These are phyloP conservation scores for Pseudorasbora parva DNA, from an alignment of 2,113 vertebrate genomes.

Conservation along the genomic window DNA sequence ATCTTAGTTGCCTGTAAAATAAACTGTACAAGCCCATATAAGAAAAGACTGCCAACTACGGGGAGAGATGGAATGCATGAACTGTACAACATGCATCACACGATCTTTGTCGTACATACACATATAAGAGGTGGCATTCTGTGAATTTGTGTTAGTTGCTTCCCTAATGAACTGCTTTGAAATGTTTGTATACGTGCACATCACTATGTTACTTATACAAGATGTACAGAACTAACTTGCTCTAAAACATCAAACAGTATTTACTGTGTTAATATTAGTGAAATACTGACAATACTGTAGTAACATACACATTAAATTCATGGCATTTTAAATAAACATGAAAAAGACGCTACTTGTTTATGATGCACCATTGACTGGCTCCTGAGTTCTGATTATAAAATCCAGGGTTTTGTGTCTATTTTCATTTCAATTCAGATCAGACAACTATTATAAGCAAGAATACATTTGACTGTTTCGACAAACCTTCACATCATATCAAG, in stretches of 20 bases:
- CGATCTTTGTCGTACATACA: not conserved
- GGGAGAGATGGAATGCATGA: not conserved
- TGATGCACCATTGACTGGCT: not conserved
- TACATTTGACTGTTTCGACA: not conserved
- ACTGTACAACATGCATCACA: slow-evolving; percentile 5
- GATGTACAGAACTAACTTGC: not conserved
- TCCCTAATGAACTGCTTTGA: not conserved
- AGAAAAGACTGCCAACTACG: not conserved
- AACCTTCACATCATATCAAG: not conserved
- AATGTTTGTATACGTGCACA: not conserved
- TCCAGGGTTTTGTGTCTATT: not conserved
- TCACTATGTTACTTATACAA: too few species aligned
- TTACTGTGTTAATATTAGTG: not conserved
- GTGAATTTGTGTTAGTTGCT: slow-evolving; percentile 1
- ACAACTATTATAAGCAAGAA: not conserved
- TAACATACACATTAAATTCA: not conserved
- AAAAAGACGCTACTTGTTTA: not conserved
- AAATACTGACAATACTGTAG: not conserved
- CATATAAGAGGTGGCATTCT: not conserved
- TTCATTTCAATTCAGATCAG: not conserved
- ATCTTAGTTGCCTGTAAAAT: not conserved
- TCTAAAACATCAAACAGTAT: not conserved
- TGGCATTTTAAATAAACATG: not conserved
- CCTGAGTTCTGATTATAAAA: slow-evolving; percentile 24
- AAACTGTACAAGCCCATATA: slow-evolving; percentile 22